Percentiles rank a stretch among this genome's conserved stretches.
These are phyloP conservation scores for Aethes cnicana DNA, from an alignment of 2,888 invertebrate species.

Conservation along the genomic window DNA sequence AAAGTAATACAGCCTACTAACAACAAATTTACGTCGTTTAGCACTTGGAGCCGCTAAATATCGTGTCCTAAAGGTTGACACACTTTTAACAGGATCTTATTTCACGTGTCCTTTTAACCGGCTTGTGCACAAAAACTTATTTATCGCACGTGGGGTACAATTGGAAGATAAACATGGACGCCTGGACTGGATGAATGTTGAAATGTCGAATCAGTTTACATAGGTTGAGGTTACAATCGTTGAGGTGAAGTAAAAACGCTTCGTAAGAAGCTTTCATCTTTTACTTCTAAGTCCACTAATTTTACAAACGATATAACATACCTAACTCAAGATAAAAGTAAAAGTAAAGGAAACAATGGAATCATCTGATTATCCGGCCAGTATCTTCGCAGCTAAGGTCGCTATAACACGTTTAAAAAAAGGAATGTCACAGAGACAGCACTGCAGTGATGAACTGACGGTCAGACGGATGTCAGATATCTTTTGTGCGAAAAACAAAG, in stretches of 20 bases:
- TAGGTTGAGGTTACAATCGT: too few species aligned
- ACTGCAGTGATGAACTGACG: too few species aligned
- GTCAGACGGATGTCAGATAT: conserved; percentile 50
- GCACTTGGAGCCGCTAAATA: conserved; percentile 31
- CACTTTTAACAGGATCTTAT: conserved; percentile 2
- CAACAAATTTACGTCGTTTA: conserved; percentile 47
- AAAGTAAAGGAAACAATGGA: conserved; percentile 20
- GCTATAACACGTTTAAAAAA: conserved; percentile 41
- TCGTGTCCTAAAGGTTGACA: conserved; percentile 14
- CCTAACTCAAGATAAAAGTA: conserved; percentile 20
- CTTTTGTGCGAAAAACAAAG: conserved; percentile 58
- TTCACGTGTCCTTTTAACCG: conserved; percentile 12
- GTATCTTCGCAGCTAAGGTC: conserved; percentile 8
- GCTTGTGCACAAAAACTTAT: conserved; percentile 10
- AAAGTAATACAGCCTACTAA: conserved; percentile 34
- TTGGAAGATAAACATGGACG: conserved; percentile 2
- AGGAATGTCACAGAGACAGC: conserved; percentile 54
- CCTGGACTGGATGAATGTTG: conserved; percentile 6
- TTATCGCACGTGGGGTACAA: conserved; percentile 3
- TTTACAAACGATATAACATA: background rate
- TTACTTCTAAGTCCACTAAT: background rate
- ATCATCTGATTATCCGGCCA: conserved; percentile 2
- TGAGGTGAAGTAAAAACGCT: too few species aligned
- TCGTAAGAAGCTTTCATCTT: background rate
- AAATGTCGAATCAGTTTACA: conserved; percentile 9